Evolutionary conservation across 1,140 invertebrate genomes (phyloP), one percentile per base, ranked within the genome.

Genomic region (Neodiprion fabricii): DNA sequence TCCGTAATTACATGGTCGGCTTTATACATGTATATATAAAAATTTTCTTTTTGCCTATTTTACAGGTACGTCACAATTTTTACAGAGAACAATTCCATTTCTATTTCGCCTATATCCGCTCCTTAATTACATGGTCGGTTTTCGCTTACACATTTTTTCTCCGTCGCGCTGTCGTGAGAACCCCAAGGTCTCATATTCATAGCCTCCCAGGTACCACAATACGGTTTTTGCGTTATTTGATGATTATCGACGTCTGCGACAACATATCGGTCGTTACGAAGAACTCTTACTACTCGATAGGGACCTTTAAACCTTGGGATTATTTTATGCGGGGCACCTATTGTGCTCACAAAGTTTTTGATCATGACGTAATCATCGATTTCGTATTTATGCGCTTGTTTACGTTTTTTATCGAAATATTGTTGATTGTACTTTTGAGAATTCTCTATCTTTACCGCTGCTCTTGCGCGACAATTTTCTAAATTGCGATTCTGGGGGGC

Each of bases 331-430:
- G 78, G 79, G 1, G 73, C 53, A 5, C 80, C 80, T 7, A 71
- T 11, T 48, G 80, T 79, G 50, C 66, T 72, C 47, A 81, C 79
- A 21, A 76, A 67, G 67, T 83, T 83, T 12, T 40, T 71, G 14
- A 82, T 76, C 73, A 81, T 75, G 28, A 82, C 76, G 67, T 79
- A 80, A 75, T 83, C 81, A 10, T 79, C 79, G 9, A 76, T 53
- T 11, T 71, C 71, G 70, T 82, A 83, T 23, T 72, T 23, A 9
- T 28, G 17, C 9, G 79, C 11, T 65, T 53, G 11, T 71, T 79
- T 80, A 2, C 74, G 67, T 40, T 53, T 72, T 40, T 74, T 77
- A 70, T 83, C 72, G 70, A 72, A 80, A 53, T 67, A 28, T 11
- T 70, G 28, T 49, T 72, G 23, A 48, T 78, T 74, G 21, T 65